These are phyloP conservation scores for Diarsia brunnea DNA, from an alignment of 2,888 invertebrate genomes.

Conservation along the genomic window DNA sequence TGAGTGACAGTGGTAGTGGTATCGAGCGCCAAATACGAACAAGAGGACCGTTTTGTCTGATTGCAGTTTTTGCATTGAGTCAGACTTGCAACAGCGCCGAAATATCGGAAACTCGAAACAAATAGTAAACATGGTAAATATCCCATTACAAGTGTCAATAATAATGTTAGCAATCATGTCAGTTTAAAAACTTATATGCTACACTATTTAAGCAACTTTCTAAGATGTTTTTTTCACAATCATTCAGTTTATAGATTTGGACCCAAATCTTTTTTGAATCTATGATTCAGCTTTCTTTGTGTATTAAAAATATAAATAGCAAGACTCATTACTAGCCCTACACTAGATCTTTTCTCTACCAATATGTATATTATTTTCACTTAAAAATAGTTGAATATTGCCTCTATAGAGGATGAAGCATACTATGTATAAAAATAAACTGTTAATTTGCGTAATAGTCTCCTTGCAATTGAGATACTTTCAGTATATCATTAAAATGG, in stretches of 20 bases:
- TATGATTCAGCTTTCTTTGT: constrained; percentile 72
- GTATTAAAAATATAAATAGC: constrained; percentile 59
- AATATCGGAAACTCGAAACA: no score
- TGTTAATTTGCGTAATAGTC: constrained; percentile 87
- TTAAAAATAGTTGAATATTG: constrained; percentile 65
- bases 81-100: no score
- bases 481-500: constrained; percentile 87
- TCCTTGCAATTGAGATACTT: constrained; percentile 85
- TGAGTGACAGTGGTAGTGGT: no score
- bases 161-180: no score
- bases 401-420: constrained; percentile 69
- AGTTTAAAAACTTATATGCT: constrained; percentile 40
- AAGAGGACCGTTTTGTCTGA: no score
- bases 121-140: no score
- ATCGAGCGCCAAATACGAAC: no score
- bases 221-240: constrained; percentile 52
- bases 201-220: constrained; percentile 55
- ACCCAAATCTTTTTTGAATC: constrained; percentile 77
- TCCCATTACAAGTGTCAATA: no score
- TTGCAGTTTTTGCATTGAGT: no score
- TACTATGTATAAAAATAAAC: constrained; percentile 64
- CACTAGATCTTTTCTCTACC: constrained; percentile 42
- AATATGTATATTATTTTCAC: constrained; percentile 62
- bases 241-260: constrained; percentile 70
- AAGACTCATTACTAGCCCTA: constrained; percentile 50